phyloP scores from a whole-genome alignment of 2,888 invertebrate genomes.

The Spialia ferax region DNA sequence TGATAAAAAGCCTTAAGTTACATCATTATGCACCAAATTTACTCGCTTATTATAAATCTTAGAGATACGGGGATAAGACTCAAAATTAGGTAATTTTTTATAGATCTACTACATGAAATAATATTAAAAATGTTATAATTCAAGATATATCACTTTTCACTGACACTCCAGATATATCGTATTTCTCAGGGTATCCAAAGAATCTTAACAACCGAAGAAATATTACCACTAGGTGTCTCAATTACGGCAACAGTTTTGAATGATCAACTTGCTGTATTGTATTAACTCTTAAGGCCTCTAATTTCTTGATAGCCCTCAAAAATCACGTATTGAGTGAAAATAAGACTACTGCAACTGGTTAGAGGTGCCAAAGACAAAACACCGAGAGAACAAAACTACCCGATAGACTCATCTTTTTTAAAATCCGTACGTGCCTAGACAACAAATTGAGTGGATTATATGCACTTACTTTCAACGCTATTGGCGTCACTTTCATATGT shows the following conservation, averaged over 20 bases:
- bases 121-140: conserved; percentile 8
- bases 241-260: too few species aligned
- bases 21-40: conserved; percentile 4
- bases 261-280: background rate
- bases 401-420: conserved; percentile 50
- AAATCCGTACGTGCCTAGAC: conserved; percentile 74
- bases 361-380: conserved; percentile 9
- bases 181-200: too few species aligned
- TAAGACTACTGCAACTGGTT: background rate
- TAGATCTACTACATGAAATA: conserved; percentile 4
- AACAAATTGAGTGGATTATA: conserved; percentile 74
- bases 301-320: too few species aligned
- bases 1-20: conserved; percentile 4
- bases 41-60: conserved; percentile 4
- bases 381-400: conserved; percentile 30
- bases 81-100: conserved; percentile 4
- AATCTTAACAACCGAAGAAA: too few species aligned
- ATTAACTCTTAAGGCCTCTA: background rate
- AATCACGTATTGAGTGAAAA: too few species aligned
- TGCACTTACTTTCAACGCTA: conserved; percentile 63
- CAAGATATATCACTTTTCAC: conserved; percentile 1
- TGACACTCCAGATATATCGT: background rate
- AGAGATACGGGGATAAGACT: conserved; percentile 4
- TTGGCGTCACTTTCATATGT: conserved; percentile 56
- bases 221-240: too few species aligned